These are phyloP conservation scores for Tetheella fluctuosa DNA, from an alignment of 2,888 invertebrate genomes.

Conservation along the genomic window DNA sequence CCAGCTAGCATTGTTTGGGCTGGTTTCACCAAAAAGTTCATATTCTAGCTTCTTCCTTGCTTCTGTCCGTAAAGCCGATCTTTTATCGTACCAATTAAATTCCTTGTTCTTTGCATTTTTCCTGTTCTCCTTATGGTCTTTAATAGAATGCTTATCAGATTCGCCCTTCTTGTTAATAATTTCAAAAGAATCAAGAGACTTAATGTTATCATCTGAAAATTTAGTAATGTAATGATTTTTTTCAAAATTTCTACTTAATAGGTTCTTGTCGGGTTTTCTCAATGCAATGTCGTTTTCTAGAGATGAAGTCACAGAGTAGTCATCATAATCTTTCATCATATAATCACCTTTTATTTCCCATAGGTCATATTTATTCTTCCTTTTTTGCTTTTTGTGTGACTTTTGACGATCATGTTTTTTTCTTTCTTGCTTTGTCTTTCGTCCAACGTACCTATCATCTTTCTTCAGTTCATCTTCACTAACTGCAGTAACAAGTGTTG, in stretches of 20 bases:
- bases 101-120: constrained; percentile 44
- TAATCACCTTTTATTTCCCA: constrained; percentile 78
- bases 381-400: constrained; percentile 70
- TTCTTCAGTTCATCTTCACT: constrained; percentile 71
- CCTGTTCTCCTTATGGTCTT: constrained; percentile 28
- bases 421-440: constrained; percentile 60
- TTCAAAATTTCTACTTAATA: constrained; percentile 42
- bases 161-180: constrained; percentile 30
- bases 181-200: constrained; percentile 13
- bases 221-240: constrained; percentile 42
- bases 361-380: constrained; percentile 73
- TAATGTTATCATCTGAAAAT: constrained; percentile 38
- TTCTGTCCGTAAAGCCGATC: constrained; percentile 61
- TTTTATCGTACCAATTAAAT: constrained; percentile 68
- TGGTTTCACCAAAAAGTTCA: constrained; percentile 63
- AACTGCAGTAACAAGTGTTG: constrained; percentile 39
- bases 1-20: constrained; percentile 70
- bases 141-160: constrained; percentile 25
- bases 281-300: constrained; percentile 51
- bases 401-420: constrained; percentile 70
- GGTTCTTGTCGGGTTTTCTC: constrained; percentile 46
- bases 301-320: constrained; percentile 54
- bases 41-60: constrained; percentile 68
- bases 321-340: constrained; percentile 67
- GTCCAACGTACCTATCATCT: constrained; percentile 68